Percentiles rank a stretch among this genome's conserved stretches.
These are phyloP conservation scores for Rhinogobio ventralis DNA, from an alignment of 2,797 vertebrate species.

Conservation along the genomic window DNA sequence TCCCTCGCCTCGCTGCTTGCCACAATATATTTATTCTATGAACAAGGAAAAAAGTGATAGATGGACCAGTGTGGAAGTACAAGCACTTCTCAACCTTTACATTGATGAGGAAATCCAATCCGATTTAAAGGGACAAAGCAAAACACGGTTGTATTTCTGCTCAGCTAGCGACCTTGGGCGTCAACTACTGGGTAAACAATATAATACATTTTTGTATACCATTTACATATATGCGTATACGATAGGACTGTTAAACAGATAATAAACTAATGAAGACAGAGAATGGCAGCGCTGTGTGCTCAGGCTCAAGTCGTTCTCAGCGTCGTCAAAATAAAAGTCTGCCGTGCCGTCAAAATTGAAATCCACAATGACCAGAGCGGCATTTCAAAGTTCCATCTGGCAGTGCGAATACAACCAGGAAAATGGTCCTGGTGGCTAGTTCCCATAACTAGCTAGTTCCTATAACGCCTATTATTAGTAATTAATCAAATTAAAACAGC, in stretches of 20 bases:
- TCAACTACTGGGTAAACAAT: neutral
- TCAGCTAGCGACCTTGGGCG: too few relatives aligned
- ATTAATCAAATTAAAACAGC: neutral
- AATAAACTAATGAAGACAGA: neutral
- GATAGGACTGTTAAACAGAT: neutral
- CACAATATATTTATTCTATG: too few relatives aligned
- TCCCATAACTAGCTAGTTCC: too few relatives aligned
- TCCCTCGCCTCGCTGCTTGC: too few relatives aligned
- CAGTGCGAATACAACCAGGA: neutral
- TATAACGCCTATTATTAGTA: neutral
- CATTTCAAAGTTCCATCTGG: neutral
- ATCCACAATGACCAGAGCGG: neutral
- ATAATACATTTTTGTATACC: neutral
- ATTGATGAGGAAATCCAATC: neutral
- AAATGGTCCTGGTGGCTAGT: neutral
- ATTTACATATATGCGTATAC: neutral
- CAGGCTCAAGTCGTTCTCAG: neutral
- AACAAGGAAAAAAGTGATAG: neutral
- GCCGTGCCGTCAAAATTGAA: neutral
- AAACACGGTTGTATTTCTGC: too few relatives aligned
- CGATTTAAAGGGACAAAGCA: neutral
- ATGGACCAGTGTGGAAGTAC: too few relatives aligned
- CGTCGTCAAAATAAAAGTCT: neutral
- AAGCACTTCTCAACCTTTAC: neutral
- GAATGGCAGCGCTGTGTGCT: too few relatives aligned